Evolutionary conservation across 2,113 vertebrate genomes (phyloP), one percentile per base, ranked within the genome.

Genomic region (Argyrosomus japonicus): DNA sequence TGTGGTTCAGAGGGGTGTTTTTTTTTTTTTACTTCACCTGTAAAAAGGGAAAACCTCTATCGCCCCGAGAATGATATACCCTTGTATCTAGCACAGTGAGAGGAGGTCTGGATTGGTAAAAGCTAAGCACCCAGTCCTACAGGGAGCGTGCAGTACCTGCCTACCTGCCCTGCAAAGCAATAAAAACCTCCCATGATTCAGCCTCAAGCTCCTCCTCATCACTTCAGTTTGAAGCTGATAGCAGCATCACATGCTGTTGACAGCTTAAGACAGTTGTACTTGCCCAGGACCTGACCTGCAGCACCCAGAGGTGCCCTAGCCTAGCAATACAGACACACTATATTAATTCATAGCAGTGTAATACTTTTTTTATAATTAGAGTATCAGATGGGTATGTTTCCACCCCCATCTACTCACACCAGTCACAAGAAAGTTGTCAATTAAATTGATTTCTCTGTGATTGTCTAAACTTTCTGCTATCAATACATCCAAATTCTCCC

Each of bases 141-240:
- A 72, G 51, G 76, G 74, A 77, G 27, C 32, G 48, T n/a, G 23
- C 11, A 13, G 45, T 23, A 56, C 71, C 67, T 29, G 48, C 79
- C 60, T 70, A 9, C 60, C 68, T 58, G 25, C 62, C 60, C 61
- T 68, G 82, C 86, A 76, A 77, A 91, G 91, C 91, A 93, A 93
- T 91, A 91, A 89, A 56, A 65, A 57, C 25, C n/a, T 47, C 65
- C 48, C n/a, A 1, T 19, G 75, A 56, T 74, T 75, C 67, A 74
- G 68, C 75, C 50, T 79, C 74, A 61, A 58, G 71, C 86, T 69
- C 51, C 50, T 67, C 50, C 53, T 48, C 3, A 23, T 8, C 2
- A 0, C 62, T 12, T 29, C 54, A n/a, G 43, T 58, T 51, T 50
- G 25, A 53, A 47, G 54, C 45, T 13, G 12, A 40, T 17, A 62